These are phyloP conservation scores for Phalloptychus januarius DNA, from an alignment of 2,797 vertebrate species.

Conservation along the genomic window DNA sequence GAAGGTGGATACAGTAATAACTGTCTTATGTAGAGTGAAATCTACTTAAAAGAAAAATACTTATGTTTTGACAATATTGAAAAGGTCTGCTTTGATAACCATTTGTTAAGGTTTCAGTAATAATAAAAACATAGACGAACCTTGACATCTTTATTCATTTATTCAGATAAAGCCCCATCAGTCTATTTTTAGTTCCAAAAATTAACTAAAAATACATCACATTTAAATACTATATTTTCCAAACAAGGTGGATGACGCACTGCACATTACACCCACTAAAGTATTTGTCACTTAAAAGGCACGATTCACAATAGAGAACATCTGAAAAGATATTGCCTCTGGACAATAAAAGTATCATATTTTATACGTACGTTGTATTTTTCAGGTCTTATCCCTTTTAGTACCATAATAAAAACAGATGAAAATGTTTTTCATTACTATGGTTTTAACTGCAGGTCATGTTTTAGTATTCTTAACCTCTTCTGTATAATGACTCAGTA, in stretches of 20 bases:
- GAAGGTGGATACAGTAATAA: constrained; percentile 27
- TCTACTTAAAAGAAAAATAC: constrained; percentile 23
- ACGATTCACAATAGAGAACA: constrained; percentile 53
- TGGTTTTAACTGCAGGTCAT: background rate
- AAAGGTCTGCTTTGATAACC: constrained; percentile 38
- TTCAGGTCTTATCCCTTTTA: background rate
- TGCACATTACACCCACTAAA: constrained; percentile 56
- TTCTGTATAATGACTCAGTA: background rate
- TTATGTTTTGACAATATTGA: constrained; percentile 40
- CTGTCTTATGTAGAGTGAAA: constrained; percentile 30
- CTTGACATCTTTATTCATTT: constrained; percentile 5
- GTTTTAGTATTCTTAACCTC: background rate
- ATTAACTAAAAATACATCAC: constrained; percentile 24
- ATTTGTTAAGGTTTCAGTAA: constrained; percentile 24
- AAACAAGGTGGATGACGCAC: constrained; percentile 39
- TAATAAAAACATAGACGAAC: constrained; percentile 8
- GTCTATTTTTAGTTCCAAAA: constrained; percentile 24
- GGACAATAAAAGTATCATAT: constrained; percentile 40
- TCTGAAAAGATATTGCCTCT: background rate
- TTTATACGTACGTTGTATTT: background rate
- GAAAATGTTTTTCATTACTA: background rate
- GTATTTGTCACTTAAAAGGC: constrained; percentile 55
- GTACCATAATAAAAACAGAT: background rate
- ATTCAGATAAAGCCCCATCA: background rate
- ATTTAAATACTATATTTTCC: constrained; percentile 30